phyloP scores from a whole-genome alignment of 2,888 invertebrate genomes.

The Zygothrica quintamaculata region DNA sequence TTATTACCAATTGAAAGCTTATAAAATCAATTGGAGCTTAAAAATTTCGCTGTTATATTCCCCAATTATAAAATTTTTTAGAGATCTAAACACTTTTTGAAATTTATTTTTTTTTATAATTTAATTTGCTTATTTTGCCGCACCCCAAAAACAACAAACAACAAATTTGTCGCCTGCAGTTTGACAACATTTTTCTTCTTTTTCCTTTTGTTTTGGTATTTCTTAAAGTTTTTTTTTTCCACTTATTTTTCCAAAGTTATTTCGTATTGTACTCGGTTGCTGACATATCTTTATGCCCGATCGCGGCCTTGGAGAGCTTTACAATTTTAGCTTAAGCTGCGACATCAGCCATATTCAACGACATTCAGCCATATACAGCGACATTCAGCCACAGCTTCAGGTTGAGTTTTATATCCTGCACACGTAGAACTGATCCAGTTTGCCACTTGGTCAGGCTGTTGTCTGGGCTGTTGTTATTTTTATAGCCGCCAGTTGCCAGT shows the following conservation, averaged over 20 bases:
- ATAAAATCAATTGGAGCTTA: too few relatives aligned
- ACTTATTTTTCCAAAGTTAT: conserved; percentile 6
- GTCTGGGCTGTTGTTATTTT: conserved; percentile 11
- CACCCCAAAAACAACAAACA: conserved; percentile 32
- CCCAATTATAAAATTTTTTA: too few relatives aligned
- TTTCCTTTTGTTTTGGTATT: conserved; percentile 7
- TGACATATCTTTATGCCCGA: conserved; percentile 16
- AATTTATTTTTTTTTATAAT: not conserved
- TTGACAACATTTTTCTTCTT: conserved; percentile 21
- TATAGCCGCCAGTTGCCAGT: conserved; percentile 26
- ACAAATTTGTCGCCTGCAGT: conserved; percentile 28
- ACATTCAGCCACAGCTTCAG: too few relatives aligned
- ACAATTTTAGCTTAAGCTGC: conserved; percentile 5
- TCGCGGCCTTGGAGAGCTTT: conserved; percentile 39
- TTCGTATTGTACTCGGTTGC: not conserved
- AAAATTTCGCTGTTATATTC: too few relatives aligned
- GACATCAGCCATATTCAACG: not conserved
- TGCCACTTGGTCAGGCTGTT: conserved; percentile 21
- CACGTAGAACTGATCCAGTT: conserved; percentile 40
- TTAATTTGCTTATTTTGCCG: conserved; percentile 27
- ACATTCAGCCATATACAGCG: too few relatives aligned
- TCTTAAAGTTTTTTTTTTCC: not conserved
- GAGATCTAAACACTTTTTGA: too few relatives aligned
- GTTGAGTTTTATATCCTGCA: conserved; percentile 40
- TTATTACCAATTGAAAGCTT: too few relatives aligned